Evolutionary conservation across 2,888 invertebrate species (phyloP).

Genomic region (Caenorhabditis panamensis): DNA sequence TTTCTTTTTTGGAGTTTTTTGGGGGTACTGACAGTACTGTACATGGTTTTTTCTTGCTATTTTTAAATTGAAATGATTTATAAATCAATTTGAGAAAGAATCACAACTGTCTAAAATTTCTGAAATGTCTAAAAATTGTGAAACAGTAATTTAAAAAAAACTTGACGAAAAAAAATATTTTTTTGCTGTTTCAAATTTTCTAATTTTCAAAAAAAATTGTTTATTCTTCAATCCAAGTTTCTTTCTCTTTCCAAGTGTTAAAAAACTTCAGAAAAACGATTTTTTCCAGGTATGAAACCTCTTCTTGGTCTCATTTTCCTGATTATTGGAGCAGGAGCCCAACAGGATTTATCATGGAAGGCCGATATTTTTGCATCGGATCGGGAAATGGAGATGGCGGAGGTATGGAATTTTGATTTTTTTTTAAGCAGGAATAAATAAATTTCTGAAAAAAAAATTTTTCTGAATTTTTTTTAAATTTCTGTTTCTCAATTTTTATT

Average conservation of each 20-base stretch:
- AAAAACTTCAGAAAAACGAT: background rate
- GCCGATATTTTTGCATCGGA: constrained; percentile 65
- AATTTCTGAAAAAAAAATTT: background rate
- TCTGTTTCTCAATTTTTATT: too few species aligned
- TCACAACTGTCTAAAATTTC: constrained; percentile 7
- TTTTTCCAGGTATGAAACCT: constrained; percentile 27
- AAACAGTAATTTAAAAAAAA: too few species aligned
- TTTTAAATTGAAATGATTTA: background rate
- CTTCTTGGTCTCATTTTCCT: constrained; percentile 29
- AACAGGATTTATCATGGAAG: constrained; percentile 64
- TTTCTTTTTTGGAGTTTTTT: too few species aligned
- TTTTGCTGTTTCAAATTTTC: constrained; percentile 1
- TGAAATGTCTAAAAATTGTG: background rate
- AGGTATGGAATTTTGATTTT: constrained; percentile 19
- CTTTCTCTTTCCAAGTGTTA: background rate
- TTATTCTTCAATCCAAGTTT: constrained; percentile 1
- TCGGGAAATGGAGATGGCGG: constrained; percentile 53
- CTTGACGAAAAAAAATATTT: too few species aligned
- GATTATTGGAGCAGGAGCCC: constrained; percentile 33
- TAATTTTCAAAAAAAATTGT: background rate
- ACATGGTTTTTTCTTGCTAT: background rate
- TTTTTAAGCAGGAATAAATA: background rate
- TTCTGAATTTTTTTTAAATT: too few species aligned
- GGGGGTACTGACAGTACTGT: too few species aligned
- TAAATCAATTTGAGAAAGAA: too few species aligned